A percentile compares a stretch with the other conserved stretches of the same genome.
phyloP scores from a whole-genome alignment of 2,888 invertebrate genomes.

The Cyclophora albipunctata region DNA sequence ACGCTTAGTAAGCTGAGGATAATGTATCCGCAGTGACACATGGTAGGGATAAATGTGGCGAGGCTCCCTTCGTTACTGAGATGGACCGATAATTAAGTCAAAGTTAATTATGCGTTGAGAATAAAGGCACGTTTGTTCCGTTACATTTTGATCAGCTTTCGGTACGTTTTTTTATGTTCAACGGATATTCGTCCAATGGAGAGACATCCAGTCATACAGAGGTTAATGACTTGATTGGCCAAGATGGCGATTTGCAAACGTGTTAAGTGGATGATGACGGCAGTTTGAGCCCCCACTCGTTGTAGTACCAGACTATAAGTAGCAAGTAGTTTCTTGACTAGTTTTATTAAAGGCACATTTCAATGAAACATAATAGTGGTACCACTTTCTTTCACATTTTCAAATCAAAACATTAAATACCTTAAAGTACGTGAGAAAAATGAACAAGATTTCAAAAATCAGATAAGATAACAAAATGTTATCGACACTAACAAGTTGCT shows the following conservation, averaged over 20 bases:
- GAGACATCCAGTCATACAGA: conserved; percentile 24
- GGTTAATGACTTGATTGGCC: conserved; percentile 69
- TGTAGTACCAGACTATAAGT: conserved; percentile 23
- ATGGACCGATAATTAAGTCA: conserved; percentile 13
- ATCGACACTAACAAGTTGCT: conserved; percentile 36
- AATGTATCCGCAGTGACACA: conserved; percentile 19
- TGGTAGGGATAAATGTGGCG: conserved; percentile 20
- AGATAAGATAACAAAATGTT: conserved; percentile 46
- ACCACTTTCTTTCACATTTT: too few relatives aligned
- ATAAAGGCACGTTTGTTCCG: conserved; percentile 13
- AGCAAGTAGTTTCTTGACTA: conserved; percentile 5
- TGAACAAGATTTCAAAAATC: conserved; percentile 1
- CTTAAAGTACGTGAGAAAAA: conserved; percentile 25
- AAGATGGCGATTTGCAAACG: conserved; percentile 62
- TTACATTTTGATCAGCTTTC: conserved; percentile 9
- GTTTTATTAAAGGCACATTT: too few relatives aligned
- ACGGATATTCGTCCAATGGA: neutral
- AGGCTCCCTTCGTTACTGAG: conserved; percentile 13
- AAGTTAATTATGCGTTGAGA: conserved; percentile 16
- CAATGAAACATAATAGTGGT: neutral
- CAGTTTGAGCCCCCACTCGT: conserved; percentile 36
- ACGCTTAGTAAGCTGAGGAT: conserved; percentile 29
- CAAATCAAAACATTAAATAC: too few relatives aligned
- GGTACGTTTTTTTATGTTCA: conserved; percentile 9
- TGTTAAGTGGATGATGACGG: conserved; percentile 68